Evolutionary conservation across 2,113 vertebrate genomes (phyloP).

Genomic region (Melanerpes formicivorus): DNA sequence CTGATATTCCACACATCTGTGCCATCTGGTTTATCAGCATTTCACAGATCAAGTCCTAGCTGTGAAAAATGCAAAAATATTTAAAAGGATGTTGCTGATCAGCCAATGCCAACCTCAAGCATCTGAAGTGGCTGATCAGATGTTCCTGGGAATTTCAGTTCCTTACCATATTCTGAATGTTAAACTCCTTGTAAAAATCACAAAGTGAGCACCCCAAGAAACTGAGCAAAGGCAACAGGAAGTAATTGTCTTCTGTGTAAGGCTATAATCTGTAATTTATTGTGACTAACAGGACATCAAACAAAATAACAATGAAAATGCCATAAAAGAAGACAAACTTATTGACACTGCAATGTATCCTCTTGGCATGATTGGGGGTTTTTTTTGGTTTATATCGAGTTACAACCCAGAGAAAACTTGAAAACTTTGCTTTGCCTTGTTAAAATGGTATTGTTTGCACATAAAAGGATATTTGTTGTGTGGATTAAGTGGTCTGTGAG

Average conservation of each 20-base stretch:
- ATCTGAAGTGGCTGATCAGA: background rate
- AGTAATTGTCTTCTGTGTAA: background rate
- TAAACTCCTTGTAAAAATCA: background rate
- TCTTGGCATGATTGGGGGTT: background rate
- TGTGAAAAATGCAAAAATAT: background rate
- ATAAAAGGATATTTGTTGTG: constrained; percentile 6
- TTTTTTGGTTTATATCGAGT: background rate
- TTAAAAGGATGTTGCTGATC: background rate
- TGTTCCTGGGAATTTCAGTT: background rate
- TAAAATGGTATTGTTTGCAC: background rate
- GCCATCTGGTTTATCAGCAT: background rate
- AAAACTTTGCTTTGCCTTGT: background rate
- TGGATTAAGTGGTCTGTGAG: constrained; percentile 20
- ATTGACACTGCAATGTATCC: background rate
- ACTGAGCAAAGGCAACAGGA: background rate
- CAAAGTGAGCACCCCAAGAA: background rate
- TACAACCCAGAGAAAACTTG: background rate
- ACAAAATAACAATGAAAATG: background rate
- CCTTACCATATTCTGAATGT: background rate
- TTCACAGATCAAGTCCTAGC: background rate
- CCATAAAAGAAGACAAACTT: background rate
- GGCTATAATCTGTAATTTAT: background rate
- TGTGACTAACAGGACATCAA: background rate
- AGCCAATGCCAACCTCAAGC: background rate
- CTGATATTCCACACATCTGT: background rate